Base-by-base conservation (phyloP, 2,888 invertebrate species). In the Cephus runcator region DNA sequence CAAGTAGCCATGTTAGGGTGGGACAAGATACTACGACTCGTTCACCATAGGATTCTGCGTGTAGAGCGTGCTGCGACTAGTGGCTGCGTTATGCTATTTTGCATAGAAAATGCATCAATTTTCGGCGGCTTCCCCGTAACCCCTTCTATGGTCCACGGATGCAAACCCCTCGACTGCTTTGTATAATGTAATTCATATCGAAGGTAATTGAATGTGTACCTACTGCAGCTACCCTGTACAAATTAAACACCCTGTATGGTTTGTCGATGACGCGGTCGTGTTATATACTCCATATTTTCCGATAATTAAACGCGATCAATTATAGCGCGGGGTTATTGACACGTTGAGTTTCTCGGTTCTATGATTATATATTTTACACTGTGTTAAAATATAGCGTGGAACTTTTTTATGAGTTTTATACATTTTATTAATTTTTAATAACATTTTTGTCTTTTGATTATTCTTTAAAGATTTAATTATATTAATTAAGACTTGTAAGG, bases 11-110 rank as follows among this genome's bases (percentile, higher is more conserved):
- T 79, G 79, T 68, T 76, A 86, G 90, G 81, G 91, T 92, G 88
- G 94, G 95, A 87, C 93, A 94, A 87, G 94, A 94, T 92, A 94
- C 94, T 81, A 92, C 92, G 83, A 93, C 94, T 85, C 93, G 93
- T 86, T 80, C 79, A 80, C 78, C 76, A 77, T 79, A 69, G 82
- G 80, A 79, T 82, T 79, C 82, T 79, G 79, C 81, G 79, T 79
- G 76, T 76, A 80, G 80, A 81, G 79, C 77, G 69, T 76, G 77
- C 77, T 69, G 73, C 77, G 73, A 76, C 79, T 75, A 73, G 34
- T 34, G 12, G 71, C 73, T 86, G 85, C 85, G 85, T 88, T 87
- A 85, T 84, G 85, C 89, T 88, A 84, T 86, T 90, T 90, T 90
- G 89, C 90, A 89, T 90, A 89, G 87, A 85, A 86, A 89, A 89